Conservation (phyloP, 2,888 invertebrate genomes). For the Limulus polyphemus region DNA sequence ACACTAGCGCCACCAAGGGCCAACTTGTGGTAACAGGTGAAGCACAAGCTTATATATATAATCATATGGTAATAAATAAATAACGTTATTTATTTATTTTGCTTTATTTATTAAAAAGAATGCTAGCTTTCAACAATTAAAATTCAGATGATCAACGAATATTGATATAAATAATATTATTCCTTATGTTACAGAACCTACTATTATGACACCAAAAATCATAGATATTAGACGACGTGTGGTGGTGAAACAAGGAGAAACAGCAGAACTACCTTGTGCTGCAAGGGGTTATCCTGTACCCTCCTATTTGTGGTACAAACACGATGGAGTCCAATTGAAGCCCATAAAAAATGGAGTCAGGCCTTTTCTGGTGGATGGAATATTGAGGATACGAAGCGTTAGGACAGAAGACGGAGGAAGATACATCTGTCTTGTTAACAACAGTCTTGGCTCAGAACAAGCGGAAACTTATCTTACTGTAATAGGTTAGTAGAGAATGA, state of each 20-base stretch:
- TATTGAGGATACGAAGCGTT: conserved; percentile 31
- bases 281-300: conserved; percentile 37
- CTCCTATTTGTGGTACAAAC: conserved; percentile 33
- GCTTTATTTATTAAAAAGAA: too few species aligned
- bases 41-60: too few species aligned
- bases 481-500: conserved; percentile 29
- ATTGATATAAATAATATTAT: too few species aligned
- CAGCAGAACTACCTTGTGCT: conserved; percentile 36
- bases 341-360: conserved; percentile 23
- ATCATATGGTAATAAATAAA: too few species aligned
- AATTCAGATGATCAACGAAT: too few species aligned
- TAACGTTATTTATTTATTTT: too few species aligned
- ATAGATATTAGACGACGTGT: too few species aligned
- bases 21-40: too few species aligned
- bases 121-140: too few species aligned
- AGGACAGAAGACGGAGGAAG: conserved; percentile 32
- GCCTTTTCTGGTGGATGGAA: conserved; percentile 31
- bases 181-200: too few species aligned
- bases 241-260: conserved; percentile 24
- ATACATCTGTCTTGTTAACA: conserved; percentile 35
- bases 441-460: conserved; percentile 32
- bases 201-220: too few species aligned
- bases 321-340: conserved; percentile 2
- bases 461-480: conserved; percentile 31
- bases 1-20: too few species aligned